phyloP scores from a whole-genome alignment of 1,140 invertebrate species.

The Heliconius congener region DNA sequence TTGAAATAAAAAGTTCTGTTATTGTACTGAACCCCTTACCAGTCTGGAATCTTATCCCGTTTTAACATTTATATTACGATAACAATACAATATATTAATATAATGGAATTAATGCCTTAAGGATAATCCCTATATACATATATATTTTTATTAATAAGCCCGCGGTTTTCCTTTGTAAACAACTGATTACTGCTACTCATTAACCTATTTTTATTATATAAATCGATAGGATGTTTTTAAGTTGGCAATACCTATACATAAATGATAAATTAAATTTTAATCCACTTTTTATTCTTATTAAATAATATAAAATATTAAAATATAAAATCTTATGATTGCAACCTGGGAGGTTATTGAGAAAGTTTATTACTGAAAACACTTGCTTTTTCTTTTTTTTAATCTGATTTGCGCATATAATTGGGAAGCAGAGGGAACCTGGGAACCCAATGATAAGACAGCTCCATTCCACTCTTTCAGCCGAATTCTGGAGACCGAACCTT shows the following conservation, averaged over 20 bases:
- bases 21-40: too few species aligned
- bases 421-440: too few species aligned
- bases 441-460: too few species aligned
- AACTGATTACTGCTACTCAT: conserved; percentile 48
- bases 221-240: conserved; percentile 46
- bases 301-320: neutral
- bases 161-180: conserved; percentile 56
- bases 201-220: conserved; percentile 47
- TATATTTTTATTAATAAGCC: conserved; percentile 36
- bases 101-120: conserved; percentile 5
- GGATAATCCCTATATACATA: conserved; percentile 5
- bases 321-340: neutral
- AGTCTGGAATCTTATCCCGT: neutral
- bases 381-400: too few species aligned
- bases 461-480: too few species aligned
- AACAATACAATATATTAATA: neutral
- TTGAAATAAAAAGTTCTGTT: too few species aligned
- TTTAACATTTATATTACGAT: neutral
- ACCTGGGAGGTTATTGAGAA: neutral
- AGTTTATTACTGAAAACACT: too few species aligned
- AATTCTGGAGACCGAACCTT: too few species aligned
- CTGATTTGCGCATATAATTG: too few species aligned
- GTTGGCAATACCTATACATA: neutral
- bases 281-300: too few species aligned
- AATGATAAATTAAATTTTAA: neutral